Percentiles rank a stretch among this genome's conserved stretches.
Conservation (phyloP, 2,113 vertebrate genomes). For the Syngnathus floridae region DNA sequence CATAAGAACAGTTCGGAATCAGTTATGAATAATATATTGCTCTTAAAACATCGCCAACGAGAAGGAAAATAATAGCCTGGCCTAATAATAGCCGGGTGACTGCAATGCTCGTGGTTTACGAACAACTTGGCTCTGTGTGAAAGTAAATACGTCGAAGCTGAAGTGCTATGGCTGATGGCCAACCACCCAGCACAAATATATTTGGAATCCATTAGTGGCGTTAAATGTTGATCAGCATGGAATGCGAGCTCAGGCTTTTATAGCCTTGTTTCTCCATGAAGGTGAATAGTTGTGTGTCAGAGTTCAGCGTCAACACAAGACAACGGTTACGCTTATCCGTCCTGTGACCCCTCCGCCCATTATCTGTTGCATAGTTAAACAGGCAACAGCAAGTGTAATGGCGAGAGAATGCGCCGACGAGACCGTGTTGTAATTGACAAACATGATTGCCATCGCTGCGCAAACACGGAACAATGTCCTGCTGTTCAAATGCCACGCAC, state of each 20-base stretch:
- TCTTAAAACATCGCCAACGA: conserved; percentile 52
- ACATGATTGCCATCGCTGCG: conserved; percentile 17
- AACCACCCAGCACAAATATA: conserved; percentile 50
- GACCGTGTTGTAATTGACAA: conserved; percentile 8
- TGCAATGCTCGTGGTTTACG: conserved; percentile 53
- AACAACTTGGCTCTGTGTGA: conserved; percentile 48
- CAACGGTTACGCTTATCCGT: conserved; percentile 28
- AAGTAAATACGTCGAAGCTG: conserved; percentile 51
- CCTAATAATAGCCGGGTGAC: conserved; percentile 62
- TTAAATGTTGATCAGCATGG: conserved; percentile 54
- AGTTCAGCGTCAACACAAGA: conserved; percentile 21
- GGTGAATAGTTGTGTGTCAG: conserved; percentile 30
- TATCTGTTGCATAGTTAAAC: conserved; percentile 19
- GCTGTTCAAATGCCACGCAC: conserved; percentile 14
- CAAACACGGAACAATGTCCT: conserved; percentile 26
- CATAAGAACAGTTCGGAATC: conserved; percentile 10
- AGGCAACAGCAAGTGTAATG: conserved; percentile 15
- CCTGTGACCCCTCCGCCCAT: conserved; percentile 1
- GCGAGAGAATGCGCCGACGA: neutral
- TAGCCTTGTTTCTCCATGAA: conserved; percentile 27
- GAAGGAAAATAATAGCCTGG: conserved; percentile 56
- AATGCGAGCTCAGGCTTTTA: conserved; percentile 30
- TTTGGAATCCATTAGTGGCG: conserved; percentile 55
- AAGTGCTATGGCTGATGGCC: conserved; percentile 32
- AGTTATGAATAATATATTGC: conserved; percentile 56